A percentile compares a stretch with the other conserved stretches of the same genome.
phyloP scores from a whole-genome alignment of 2,888 invertebrate genomes.

The Schizotus pectinicornis region DNA sequence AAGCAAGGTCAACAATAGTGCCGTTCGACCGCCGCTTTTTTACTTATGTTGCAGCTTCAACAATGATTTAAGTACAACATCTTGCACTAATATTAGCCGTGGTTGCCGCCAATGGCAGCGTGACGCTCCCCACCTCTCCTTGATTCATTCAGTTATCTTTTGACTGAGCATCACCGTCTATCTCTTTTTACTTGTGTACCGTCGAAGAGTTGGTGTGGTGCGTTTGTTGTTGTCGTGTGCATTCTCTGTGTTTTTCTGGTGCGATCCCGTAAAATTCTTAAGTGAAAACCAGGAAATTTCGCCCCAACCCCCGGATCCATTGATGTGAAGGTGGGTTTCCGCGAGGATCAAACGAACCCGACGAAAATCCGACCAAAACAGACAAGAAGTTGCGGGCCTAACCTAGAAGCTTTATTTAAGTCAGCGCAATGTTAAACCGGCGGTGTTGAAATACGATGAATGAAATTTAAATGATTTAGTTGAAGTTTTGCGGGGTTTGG shows the following conservation, averaged over 20 bases:
- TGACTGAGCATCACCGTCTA: conserved; percentile 45
- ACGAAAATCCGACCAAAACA: no score
- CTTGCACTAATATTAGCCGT: conserved; percentile 23
- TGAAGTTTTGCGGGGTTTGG: no score
- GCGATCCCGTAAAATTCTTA: conserved; percentile 1
- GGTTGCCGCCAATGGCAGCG: conserved; percentile 32
- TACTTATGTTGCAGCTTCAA: neutral
- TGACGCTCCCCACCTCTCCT: conserved; percentile 34
- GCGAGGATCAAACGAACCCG: no score
- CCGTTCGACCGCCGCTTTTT: no score
- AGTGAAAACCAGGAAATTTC: conserved; percentile 11
- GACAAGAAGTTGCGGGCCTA: no score
- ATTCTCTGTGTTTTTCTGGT: conserved; percentile 1
- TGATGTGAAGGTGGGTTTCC: conserved; percentile 16
- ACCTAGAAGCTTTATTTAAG: no score
- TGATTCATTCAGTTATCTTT: conserved; percentile 53
- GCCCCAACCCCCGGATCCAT: neutral
- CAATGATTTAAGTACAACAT: neutral
- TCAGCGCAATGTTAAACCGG: no score
- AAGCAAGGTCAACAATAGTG: no score
- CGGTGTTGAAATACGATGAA: no score
- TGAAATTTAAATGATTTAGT: no score
- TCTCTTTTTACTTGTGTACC: conserved; percentile 49
- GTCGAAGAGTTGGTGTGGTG: conserved; percentile 39
- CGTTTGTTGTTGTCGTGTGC: conserved; percentile 33